Evolutionary conservation across 2,797 vertebrate genomes (phyloP).

Genomic region (Liasis olivaceus): DNA sequence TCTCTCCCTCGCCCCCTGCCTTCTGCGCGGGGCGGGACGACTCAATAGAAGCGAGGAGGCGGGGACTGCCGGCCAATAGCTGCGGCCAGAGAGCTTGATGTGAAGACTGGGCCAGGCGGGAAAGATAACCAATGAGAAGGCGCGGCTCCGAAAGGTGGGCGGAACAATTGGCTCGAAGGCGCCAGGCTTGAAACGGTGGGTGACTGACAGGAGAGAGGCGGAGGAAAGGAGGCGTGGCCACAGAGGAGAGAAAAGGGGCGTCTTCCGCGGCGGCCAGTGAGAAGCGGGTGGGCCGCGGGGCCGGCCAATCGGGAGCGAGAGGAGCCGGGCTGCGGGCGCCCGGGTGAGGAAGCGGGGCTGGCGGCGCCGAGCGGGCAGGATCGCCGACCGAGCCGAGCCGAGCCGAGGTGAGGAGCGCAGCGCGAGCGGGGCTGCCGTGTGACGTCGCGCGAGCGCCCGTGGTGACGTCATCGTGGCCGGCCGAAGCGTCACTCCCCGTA

Average conservation of each 20-base stretch:
- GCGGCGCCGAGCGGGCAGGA: background rate
- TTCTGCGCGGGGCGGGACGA: background rate
- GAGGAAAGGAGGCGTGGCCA: background rate
- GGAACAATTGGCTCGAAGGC: background rate
- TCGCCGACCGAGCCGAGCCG: background rate
- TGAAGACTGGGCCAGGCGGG: no score
- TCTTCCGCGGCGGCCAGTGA: background rate
- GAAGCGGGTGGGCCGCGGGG: fast-evolving
- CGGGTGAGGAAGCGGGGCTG: background rate
- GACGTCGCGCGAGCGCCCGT: background rate
- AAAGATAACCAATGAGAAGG: background rate
- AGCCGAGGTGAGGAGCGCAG: no score
- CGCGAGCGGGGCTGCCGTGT: background rate
- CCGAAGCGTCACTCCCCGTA: background rate
- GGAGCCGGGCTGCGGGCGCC: background rate
- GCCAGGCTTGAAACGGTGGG: slow-evolving; percentile 19
- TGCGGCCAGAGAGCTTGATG: background rate
- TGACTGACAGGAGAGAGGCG: slow-evolving; percentile 20
- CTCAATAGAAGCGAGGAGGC: background rate
- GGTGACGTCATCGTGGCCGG: background rate
- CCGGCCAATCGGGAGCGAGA: background rate
- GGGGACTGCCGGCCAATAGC: background rate
- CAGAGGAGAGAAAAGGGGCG: background rate
- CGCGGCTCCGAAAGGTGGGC: background rate
- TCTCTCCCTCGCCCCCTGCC: background rate